These are phyloP conservation scores for Argya squamiceps DNA, from an alignment of 2,797 vertebrate species.

Conservation along the genomic window DNA sequence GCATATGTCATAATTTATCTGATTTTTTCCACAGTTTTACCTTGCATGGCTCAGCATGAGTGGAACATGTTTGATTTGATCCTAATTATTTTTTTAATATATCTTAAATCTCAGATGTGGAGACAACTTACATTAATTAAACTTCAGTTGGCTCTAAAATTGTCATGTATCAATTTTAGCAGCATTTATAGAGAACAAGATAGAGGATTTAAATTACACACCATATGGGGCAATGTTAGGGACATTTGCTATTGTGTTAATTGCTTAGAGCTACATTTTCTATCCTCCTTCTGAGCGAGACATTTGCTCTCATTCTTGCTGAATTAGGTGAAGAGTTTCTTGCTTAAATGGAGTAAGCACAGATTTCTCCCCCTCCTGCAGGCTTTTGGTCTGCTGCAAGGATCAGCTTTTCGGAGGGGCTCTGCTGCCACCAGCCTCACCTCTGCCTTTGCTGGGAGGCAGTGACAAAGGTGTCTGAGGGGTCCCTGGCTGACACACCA, in stretches of 20 bases:
- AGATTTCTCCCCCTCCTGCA: background rate
- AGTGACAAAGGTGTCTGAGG: background rate
- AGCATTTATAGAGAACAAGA: slow-evolving; percentile 31
- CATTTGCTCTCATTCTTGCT: background rate
- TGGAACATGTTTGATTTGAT: background rate
- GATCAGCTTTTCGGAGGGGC: background rate
- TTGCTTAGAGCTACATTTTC: slow-evolving; percentile 57
- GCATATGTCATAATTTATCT: background rate
- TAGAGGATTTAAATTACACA: slow-evolving; percentile 54
- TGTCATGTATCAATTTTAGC: slow-evolving; percentile 57
- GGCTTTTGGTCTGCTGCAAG: background rate
- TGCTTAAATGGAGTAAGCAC: background rate
- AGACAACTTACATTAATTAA: slow-evolving; percentile 57
- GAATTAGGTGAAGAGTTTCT: background rate
- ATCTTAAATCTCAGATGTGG: slow-evolving; percentile 16
- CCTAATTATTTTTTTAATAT: background rate
- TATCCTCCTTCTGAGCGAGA: slow-evolving; percentile 8
- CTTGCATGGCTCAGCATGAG: background rate
- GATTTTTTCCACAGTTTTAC: rapidly evolving
- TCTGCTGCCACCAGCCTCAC: background rate
- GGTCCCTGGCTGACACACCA: background rate
- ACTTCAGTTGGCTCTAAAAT: slow-evolving; percentile 48
- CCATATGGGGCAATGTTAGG: slow-evolving; percentile 56
- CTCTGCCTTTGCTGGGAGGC: background rate
- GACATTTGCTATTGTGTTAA: slow-evolving; percentile 67